Percentiles rank a stretch among this genome's conserved stretches.
Evolutionary conservation across 2,888 invertebrate genomes (phyloP).

Genomic region (Cheilosia grossa): DNA sequence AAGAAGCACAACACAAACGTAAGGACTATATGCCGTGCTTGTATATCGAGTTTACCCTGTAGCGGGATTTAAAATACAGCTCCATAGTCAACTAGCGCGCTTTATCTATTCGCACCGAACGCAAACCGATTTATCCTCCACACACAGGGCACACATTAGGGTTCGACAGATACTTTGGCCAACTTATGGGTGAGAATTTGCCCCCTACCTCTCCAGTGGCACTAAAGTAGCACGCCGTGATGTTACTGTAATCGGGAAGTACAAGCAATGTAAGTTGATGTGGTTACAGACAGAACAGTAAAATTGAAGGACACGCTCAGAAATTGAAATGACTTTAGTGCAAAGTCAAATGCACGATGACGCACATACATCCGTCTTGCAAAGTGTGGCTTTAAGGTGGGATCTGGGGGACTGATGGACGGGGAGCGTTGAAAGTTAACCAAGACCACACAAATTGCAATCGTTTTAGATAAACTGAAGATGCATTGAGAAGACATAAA

Average conservation of each 20-base stretch:
- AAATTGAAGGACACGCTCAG: constrained; percentile 19
- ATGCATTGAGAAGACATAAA: constrained; percentile 32
- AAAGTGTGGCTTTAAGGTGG: constrained; percentile 13
- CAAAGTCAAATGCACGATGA: constrained; percentile 40
- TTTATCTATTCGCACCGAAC: constrained; percentile 47
- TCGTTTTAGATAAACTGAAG: constrained; percentile 8
- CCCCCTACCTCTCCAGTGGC: background rate
- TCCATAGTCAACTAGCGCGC: constrained; percentile 53
- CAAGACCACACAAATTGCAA: constrained; percentile 25
- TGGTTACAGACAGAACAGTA: constrained; percentile 8
- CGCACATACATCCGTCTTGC: constrained; percentile 22
- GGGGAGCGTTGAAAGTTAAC: constrained; percentile 8
- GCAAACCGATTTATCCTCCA: constrained; percentile 25
- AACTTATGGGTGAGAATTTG: constrained; percentile 1
- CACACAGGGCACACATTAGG: constrained; percentile 5
- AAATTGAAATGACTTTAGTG: constrained; percentile 44
- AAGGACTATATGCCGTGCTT: constrained; percentile 13
- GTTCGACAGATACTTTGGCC: constrained; percentile 34
- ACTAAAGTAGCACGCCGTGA: background rate
- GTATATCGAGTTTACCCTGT: constrained; percentile 24
- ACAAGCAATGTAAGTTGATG: background rate
- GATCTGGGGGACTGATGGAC: background rate
- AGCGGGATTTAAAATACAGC: constrained; percentile 57
- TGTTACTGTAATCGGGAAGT: background rate
- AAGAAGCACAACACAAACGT: constrained; percentile 32